phyloP scores from a whole-genome alignment of 2,797 vertebrate genomes.

The Brachyrhaphis roseni region DNA sequence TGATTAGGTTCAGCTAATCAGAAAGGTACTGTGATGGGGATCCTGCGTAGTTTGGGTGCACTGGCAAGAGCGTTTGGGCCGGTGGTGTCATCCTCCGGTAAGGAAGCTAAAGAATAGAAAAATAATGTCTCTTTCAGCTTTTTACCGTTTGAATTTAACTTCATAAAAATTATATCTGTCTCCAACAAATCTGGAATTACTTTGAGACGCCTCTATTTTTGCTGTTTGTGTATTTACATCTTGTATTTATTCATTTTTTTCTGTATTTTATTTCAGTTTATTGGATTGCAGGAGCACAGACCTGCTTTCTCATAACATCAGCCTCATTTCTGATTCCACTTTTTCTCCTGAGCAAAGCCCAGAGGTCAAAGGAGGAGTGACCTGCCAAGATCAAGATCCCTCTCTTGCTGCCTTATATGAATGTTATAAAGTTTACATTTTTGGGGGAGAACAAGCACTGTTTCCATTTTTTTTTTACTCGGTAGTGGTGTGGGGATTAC shows the following conservation, averaged over 20 bases:
- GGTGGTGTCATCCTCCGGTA: constrained; percentile 88
- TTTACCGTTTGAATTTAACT: not conserved
- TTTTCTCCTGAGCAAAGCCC: constrained; percentile 76
- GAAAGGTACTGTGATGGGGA: constrained; percentile 96
- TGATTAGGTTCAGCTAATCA: constrained; percentile 86
- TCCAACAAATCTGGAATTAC: not conserved
- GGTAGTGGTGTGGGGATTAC: constrained; percentile 8
- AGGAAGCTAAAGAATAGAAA: constrained; percentile 12
- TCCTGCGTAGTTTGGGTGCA: constrained; percentile 91
- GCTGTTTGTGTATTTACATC: not conserved
- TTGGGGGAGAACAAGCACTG: constrained; percentile 30
- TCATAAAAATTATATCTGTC: not conserved
- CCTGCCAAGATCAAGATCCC: not conserved
- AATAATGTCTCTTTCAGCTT: not conserved
- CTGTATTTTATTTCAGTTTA: constrained; percentile 73
- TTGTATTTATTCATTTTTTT: not conserved
- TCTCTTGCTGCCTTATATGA: constrained; percentile 6
- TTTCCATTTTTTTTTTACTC: constrained; percentile 3
- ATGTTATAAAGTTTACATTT: constrained; percentile 45
- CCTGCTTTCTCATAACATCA: constrained; percentile 86
- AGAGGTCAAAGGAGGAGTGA: constrained; percentile 74
- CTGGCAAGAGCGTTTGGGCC: constrained; percentile 93
- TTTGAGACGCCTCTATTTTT: not conserved
- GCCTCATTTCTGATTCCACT: constrained; percentile 87
- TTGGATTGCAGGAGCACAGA: constrained; percentile 90